These are phyloP conservation scores for Pollachius pollachius DNA, from an alignment of 2,113 vertebrate genomes.

Conservation along the genomic window DNA sequence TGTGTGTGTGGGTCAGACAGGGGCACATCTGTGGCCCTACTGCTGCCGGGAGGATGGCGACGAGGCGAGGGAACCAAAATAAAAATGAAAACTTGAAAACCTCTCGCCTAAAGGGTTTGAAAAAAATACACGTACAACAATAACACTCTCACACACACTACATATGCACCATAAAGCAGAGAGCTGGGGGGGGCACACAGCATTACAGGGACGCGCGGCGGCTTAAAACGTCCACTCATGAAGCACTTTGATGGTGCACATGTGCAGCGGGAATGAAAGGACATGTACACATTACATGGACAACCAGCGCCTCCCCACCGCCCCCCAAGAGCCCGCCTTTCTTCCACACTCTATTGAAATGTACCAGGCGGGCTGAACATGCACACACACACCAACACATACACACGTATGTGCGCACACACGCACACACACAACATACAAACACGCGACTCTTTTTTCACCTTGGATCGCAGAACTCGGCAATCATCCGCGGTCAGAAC, in stretches of 20 bases:
- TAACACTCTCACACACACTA: slow-evolving; percentile 10
- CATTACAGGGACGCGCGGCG: neutral
- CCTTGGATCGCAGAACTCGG: slow-evolving; percentile 29
- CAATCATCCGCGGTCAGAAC: slow-evolving; percentile 20
- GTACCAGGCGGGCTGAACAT: neutral
- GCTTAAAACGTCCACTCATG: too few species aligned
- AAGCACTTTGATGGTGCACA: too few species aligned
- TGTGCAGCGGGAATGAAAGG: too few species aligned
- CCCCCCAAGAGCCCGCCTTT: too few species aligned
- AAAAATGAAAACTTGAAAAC: slow-evolving; percentile 34
- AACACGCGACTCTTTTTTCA: slow-evolving; percentile 20
- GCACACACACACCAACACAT: neutral
- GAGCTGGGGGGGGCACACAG: too few species aligned
- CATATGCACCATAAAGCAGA: neutral
- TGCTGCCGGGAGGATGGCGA: slow-evolving; percentile 24
- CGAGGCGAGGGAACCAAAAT: slow-evolving; percentile 1
- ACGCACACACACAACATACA: neutral
- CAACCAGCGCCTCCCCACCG: too few species aligned
- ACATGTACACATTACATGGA: too few species aligned
- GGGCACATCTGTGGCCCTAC: slow-evolving; percentile 49
- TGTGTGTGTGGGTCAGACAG: slow-evolving; percentile 33
- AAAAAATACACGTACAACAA: neutral
- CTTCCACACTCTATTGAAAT: too few species aligned
- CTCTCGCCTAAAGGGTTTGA: slow-evolving; percentile 33
- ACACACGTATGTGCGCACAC: neutral